Conservation (phyloP, 2,888 invertebrate genomes). For the Lapara coniferarum region DNA sequence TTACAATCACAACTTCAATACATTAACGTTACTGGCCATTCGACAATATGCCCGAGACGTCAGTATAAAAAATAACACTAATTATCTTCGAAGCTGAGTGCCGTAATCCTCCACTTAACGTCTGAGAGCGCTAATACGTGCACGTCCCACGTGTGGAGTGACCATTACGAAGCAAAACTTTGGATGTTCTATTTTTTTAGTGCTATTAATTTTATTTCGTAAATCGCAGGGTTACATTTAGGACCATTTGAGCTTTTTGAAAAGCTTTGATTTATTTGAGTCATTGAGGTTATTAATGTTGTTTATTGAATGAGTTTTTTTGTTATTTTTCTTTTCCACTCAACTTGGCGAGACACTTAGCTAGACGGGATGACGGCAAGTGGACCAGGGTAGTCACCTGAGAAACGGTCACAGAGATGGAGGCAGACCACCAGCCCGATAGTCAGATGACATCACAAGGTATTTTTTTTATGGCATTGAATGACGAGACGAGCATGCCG, state of each 20-base stretch:
- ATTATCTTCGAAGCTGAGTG: constrained; percentile 36
- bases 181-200: not conserved
- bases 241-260: not conserved
- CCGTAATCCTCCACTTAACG: constrained; percentile 32
- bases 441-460: too few relatives aligned
- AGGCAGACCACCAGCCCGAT: too few relatives aligned
- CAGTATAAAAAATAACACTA: constrained; percentile 36
- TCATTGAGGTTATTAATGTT: too few relatives aligned
- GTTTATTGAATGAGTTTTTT: too few relatives aligned
- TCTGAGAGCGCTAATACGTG: constrained; percentile 35
- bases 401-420: too few relatives aligned
- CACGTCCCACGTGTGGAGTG: constrained; percentile 21
- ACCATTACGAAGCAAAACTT: constrained; percentile 12
- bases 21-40: not conserved
- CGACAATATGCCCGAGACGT: constrained; percentile 28
- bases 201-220: constrained; percentile 5
- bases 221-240: not conserved
- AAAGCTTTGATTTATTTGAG: too few relatives aligned
- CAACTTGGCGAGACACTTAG: too few relatives aligned
- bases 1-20: not conserved
- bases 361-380: too few relatives aligned
- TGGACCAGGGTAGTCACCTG: too few relatives aligned
- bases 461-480: too few relatives aligned
- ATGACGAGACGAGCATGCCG: too few relatives aligned
- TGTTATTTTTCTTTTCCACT: too few relatives aligned